phyloP scores from a whole-genome alignment of 2,113 vertebrate genomes.

The Cnemophilus loriae region DNA sequence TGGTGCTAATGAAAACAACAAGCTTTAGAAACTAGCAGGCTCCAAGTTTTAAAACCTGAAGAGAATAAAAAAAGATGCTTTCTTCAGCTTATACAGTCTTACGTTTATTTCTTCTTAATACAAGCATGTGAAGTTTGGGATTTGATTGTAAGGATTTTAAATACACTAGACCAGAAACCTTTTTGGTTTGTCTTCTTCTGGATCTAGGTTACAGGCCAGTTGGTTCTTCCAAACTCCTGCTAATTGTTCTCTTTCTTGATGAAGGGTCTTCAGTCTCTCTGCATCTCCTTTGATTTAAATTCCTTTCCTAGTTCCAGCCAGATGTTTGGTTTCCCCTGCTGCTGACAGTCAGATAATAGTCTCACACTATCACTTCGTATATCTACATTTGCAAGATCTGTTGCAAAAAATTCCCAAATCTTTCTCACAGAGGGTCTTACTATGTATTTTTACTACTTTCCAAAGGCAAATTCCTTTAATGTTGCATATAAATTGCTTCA shows the following conservation, averaged over 20 bases:
- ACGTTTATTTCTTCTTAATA: neutral
- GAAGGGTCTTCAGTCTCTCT: neutral
- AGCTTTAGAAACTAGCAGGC: neutral
- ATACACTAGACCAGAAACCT: neutral
- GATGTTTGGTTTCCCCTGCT: neutral
- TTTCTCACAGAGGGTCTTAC: neutral
- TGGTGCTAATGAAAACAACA: neutral
- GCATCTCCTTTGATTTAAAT: neutral
- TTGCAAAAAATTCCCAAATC: neutral
- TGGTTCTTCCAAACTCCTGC: neutral
- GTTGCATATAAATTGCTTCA: neutral
- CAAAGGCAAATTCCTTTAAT: constrained; percentile 18
- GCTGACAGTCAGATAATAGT: neutral
- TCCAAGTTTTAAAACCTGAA: neutral
- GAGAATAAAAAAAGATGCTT: neutral
- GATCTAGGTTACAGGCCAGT: neutral
- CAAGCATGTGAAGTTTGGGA: neutral
- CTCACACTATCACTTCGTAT: neutral
- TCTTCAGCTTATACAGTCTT: neutral
- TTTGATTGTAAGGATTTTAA: neutral
- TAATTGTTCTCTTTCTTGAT: neutral
- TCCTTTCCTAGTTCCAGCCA: neutral
- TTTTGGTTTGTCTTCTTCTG: neutral
- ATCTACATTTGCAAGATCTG: neutral
- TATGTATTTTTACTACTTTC: constrained; percentile 3